Percentiles rank a stretch among this genome's conserved stretches.
phyloP scores from a whole-genome alignment of 2,113 vertebrate species.

The Nothoprocta perdicaria region DNA sequence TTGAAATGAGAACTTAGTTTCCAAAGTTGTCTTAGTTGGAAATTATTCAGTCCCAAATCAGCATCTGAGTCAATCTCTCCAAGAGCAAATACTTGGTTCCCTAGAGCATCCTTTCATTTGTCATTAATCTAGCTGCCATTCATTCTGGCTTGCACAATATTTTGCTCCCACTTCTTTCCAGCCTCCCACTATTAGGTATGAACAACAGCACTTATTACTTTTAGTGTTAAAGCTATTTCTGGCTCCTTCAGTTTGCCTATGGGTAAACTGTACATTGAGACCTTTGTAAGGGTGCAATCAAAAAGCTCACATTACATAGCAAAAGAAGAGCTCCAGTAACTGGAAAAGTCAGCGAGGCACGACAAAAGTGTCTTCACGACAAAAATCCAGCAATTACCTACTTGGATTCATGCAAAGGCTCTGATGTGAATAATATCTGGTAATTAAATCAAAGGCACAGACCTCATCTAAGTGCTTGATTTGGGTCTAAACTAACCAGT shows the following conservation, averaged over 20 bases:
- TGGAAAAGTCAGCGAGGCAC: background rate
- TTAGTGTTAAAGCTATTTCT: background rate
- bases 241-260: background rate
- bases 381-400: background rate
- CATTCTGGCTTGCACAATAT: background rate
- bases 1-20: background rate
- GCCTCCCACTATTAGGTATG: background rate
- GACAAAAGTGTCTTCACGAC: background rate
- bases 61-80: constrained; percentile 9
- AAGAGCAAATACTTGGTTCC: background rate
- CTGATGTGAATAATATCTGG: background rate
- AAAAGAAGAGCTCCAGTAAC: background rate
- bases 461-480: background rate
- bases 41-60: background rate
- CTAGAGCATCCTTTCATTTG: background rate
- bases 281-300: background rate
- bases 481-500: background rate
- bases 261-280: background rate
- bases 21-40: background rate
- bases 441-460: constrained; percentile 26
- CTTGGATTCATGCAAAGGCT: background rate
- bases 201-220: constrained; percentile 1
- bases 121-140: constrained; percentile 45
- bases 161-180: constrained; percentile 17
- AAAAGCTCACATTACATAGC: background rate